These are phyloP conservation scores for Eptatretus burgeri DNA, from an alignment of 2,113 vertebrate genomes.

Conservation along the genomic window DNA sequence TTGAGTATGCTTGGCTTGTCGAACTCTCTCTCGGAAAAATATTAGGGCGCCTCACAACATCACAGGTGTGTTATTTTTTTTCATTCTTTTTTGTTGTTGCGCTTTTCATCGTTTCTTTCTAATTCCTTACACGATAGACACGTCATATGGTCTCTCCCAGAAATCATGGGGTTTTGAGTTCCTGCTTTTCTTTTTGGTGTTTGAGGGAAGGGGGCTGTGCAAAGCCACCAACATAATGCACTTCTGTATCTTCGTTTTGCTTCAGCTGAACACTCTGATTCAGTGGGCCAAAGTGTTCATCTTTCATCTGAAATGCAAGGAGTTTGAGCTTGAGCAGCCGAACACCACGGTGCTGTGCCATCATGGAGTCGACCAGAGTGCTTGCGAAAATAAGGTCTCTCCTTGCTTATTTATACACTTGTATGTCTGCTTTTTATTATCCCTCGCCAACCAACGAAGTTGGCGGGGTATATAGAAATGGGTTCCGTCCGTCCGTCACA, in stretches of 20 bases:
- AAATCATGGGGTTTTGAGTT: too few relatives aligned
- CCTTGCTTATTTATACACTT: too few relatives aligned
- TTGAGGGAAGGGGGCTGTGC: too few relatives aligned
- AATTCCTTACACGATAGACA: too few relatives aligned
- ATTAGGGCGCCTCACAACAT: constrained; percentile 51
- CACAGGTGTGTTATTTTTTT: constrained; percentile 32
- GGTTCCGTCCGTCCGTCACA: too few relatives aligned
- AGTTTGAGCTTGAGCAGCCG: constrained; percentile 80
- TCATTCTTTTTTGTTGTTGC: not conserved
- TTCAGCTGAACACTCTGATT: constrained; percentile 37
- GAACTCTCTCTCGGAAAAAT: constrained; percentile 73
- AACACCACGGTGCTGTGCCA: constrained; percentile 59
- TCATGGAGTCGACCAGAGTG: constrained; percentile 62
- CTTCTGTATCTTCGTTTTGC: constrained; percentile 6
- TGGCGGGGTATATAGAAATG: too few relatives aligned
- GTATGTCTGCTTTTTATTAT: too few relatives aligned
- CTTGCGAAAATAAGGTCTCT: constrained; percentile 58
- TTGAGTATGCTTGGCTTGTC: constrained; percentile 90
- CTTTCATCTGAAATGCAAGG: constrained; percentile 59
- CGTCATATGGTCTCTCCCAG: too few relatives aligned
- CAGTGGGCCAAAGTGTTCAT: constrained; percentile 73
- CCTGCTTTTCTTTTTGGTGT: too few relatives aligned
- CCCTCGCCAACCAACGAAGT: too few relatives aligned
- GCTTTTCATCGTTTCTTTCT: too few relatives aligned
- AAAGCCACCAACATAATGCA: too few relatives aligned